phyloP scores from a whole-genome alignment of 2,113 vertebrate genomes.

The Aptenodytes forsteri region DNA sequence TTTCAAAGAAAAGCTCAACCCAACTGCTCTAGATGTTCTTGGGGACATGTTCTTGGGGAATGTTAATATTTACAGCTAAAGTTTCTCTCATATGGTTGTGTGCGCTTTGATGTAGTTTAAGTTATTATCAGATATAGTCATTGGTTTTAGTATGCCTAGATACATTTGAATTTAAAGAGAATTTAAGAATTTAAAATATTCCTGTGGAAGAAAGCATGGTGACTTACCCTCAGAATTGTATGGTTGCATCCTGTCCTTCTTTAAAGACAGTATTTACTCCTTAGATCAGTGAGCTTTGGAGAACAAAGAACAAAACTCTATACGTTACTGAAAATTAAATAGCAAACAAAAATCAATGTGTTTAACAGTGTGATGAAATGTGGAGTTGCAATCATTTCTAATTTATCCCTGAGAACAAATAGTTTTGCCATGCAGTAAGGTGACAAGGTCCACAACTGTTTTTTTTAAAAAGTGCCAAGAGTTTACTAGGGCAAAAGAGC shows the following conservation, averaged over 20 bases:
- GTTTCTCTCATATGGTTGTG: neutral
- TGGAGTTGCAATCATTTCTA: neutral
- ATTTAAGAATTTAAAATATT: neutral
- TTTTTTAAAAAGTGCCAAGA: neutral
- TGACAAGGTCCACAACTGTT: neutral
- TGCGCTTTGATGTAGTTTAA: neutral
- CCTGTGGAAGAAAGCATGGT: neutral
- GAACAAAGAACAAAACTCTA: neutral
- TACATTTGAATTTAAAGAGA: neutral
- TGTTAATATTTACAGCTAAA: neutral
- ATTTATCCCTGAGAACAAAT: neutral
- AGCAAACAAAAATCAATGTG: neutral
- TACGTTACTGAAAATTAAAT: slow-evolving; percentile 6
- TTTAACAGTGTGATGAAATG: neutral
- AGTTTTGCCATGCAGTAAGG: neutral
- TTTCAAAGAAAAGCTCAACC: neutral
- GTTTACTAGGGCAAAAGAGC: neutral
- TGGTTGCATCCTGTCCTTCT: neutral
- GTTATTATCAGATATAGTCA: neutral
- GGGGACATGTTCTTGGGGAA: neutral
- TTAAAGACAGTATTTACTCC: neutral
- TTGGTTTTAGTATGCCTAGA: neutral
- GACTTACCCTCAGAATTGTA: neutral
- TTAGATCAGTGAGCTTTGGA: neutral
- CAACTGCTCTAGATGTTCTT: neutral